These are phyloP conservation scores for Chymomyza procnemis DNA, from an alignment of 2,888 invertebrate genomes.

Conservation along the genomic window DNA sequence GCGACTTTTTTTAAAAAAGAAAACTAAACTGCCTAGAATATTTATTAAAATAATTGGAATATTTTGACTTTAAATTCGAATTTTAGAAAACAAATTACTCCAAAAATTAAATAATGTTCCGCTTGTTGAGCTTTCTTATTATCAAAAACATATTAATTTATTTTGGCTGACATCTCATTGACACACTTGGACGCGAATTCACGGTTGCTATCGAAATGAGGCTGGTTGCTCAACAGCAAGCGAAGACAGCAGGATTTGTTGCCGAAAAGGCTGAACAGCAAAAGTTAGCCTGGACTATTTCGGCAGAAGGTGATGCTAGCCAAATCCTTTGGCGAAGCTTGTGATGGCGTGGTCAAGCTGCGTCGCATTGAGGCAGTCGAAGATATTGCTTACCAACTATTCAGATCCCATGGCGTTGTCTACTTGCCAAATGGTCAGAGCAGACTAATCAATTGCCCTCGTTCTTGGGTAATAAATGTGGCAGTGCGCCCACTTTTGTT, in stretches of 20 bases:
- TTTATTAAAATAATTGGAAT: no score
- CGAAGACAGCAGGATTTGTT: conserved; percentile 97
- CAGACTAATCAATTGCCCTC: conserved; percentile 77
- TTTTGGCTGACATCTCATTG: conserved; percentile 98
- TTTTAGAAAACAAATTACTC: no score
- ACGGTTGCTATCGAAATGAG: conserved; percentile 99
- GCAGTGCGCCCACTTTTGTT: conserved; percentile 38
- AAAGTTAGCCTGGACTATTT: conserved; percentile 93
- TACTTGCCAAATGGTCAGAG: conserved; percentile 88
- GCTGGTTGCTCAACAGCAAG: conserved; percentile 99
- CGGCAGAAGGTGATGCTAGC: conserved; percentile 99
- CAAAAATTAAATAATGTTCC: no score
- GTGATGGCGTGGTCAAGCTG: conserved; percentile 98
- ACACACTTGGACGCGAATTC: conserved; percentile 99
- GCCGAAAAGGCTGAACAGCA: conserved; percentile 99
- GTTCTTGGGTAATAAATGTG: conserved; percentile 67
- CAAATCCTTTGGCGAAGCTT: conserved; percentile 94
- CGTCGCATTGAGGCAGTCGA: conserved; percentile 99
- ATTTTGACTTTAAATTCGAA: no score
- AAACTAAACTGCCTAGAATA: no score
- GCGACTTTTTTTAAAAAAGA: no score
- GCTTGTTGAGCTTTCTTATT: no score
- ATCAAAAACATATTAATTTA: no score
- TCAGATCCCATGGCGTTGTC: conserved; percentile 95
- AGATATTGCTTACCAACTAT: conserved; percentile 98